A percentile compares a stretch with the other conserved stretches of the same genome.
phyloP scores from a whole-genome alignment of 64 coral and sea anemone genomes.

The Stichodactyla helianthus region DNA sequence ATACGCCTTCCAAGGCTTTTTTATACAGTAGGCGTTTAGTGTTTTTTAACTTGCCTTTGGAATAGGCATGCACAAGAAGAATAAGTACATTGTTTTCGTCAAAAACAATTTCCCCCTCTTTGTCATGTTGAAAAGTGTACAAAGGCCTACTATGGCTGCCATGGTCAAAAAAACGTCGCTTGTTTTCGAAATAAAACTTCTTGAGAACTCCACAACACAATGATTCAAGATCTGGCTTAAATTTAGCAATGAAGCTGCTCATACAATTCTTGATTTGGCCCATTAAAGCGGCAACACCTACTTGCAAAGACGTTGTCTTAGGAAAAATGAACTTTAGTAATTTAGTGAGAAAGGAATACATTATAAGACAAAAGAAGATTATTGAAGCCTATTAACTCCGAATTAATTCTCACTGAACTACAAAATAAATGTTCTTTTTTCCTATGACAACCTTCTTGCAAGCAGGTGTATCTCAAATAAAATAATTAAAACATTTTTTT shows the following conservation, averaged over 20 bases:
- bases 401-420: no score
- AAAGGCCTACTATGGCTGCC: neutral
- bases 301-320: no score
- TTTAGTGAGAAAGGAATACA: no score
- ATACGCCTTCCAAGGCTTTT: neutral
- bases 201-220: neutral
- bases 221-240: neutral
- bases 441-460: no score
- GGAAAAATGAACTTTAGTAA: no score
- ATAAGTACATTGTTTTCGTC: slow-evolving; percentile 12
- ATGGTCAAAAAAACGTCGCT: neutral
- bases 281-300: neutral
- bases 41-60: neutral
- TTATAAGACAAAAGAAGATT: no score
- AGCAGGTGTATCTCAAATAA: no score
- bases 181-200: neutral
- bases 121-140: neutral
- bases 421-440: no score
- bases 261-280: neutral
- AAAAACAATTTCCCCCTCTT: neutral
- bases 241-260: neutral
- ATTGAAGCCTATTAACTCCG: no score
- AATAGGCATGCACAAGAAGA: slow-evolving; percentile 6
- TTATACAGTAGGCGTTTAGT: slow-evolving; percentile 17
- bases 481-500: no score